phyloP scores from a whole-genome alignment of 2,888 invertebrate genomes.

The Dryococelus australis region DNA sequence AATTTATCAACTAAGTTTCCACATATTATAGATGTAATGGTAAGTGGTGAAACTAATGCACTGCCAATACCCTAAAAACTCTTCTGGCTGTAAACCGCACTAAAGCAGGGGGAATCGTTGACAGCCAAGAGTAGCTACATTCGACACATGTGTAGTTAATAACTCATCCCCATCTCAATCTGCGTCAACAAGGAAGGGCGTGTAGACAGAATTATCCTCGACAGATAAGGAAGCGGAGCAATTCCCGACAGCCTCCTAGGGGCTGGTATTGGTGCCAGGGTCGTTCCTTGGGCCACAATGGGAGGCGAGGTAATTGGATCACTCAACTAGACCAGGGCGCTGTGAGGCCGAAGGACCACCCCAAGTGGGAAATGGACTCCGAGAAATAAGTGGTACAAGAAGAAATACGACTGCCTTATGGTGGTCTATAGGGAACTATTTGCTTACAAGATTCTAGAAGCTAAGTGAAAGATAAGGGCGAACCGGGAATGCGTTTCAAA shows the following conservation, averaged over 20 bases:
- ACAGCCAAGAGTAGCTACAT: background rate
- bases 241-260: background rate
- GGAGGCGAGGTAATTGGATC: background rate
- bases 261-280: background rate
- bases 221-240: background rate
- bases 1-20: no score
- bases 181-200: background rate
- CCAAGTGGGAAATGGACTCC: no score
- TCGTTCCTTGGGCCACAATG: conserved; percentile 2
- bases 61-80: no score
- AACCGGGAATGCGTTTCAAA: no score
- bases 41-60: no score
- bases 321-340: background rate
- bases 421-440: no score
- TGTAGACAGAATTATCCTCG: background rate
- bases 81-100: background rate
- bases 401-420: no score
- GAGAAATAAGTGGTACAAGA: no score
- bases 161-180: background rate
- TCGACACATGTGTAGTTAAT: background rate
- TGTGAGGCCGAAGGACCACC: no score
- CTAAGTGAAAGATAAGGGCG: no score
- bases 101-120: background rate
- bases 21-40: no score
- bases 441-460: no score